Evolutionary conservation across 2,113 vertebrate genomes (phyloP).

Genomic region (Spea bombifrons): DNA sequence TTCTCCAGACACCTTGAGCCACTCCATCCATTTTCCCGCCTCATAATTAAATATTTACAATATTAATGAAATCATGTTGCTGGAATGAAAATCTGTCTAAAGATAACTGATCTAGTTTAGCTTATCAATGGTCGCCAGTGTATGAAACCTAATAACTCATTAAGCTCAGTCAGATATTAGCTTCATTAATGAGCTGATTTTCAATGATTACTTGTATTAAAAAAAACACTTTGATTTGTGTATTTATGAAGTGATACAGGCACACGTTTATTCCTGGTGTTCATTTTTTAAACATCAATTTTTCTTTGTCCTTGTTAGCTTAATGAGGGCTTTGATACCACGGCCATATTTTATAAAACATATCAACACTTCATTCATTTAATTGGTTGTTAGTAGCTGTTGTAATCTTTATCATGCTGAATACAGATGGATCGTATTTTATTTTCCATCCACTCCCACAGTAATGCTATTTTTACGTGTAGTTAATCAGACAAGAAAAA

Average conservation of each 20-base stretch:
- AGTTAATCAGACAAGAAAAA: constrained; percentile 18
- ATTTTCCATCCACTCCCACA: constrained; percentile 11
- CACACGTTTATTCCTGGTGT: constrained; percentile 23
- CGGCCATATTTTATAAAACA: constrained; percentile 33
- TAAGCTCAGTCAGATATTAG: constrained; percentile 45
- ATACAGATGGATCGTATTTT: constrained; percentile 32
- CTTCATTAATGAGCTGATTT: constrained; percentile 47
- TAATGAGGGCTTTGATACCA: constrained; percentile 41
- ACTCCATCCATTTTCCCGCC: constrained; percentile 43
- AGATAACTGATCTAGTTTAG: constrained; percentile 49
- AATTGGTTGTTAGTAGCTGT: constrained; percentile 44
- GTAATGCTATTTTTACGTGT: constrained; percentile 19
- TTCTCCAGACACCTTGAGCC: constrained; percentile 45
- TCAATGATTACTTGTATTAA: constrained; percentile 43
- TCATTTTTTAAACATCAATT: constrained; percentile 28
- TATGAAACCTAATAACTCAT: constrained; percentile 48
- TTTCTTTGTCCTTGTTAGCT: constrained; percentile 47
- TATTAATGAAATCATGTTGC: constrained; percentile 50
- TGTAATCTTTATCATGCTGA: constrained; percentile 37
- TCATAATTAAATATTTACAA: constrained; percentile 50
- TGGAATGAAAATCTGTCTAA: constrained; percentile 46
- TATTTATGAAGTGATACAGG: constrained; percentile 40
- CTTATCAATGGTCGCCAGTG: constrained; percentile 45
- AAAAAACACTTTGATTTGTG: constrained; percentile 41
- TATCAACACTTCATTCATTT: constrained; percentile 40